phyloP scores from a whole-genome alignment of 2,113 vertebrate species.

The Scomber japonicus region DNA sequence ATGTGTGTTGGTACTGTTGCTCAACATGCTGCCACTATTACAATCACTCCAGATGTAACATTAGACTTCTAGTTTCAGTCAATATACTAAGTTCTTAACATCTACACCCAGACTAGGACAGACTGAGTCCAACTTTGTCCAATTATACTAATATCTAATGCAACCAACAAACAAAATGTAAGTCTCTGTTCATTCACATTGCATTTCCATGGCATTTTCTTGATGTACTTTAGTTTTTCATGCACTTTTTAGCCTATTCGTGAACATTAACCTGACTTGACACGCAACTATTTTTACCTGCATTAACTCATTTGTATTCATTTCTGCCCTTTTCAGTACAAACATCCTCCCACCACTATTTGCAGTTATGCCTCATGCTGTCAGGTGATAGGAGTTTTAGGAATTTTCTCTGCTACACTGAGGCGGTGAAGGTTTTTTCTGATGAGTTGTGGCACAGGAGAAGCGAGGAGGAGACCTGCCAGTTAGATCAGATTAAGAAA shows the following conservation, averaged over 20 bases:
- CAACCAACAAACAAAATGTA: too few species aligned
- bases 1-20: too few species aligned
- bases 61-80: too few species aligned
- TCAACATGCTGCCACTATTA: too few species aligned
- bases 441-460: constrained; percentile 11
- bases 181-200: not conserved
- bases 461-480: constrained; percentile 8
- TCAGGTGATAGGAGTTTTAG: constrained; percentile 7
- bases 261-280: not conserved
- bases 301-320: constrained; percentile 27
- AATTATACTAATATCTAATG: too few species aligned
- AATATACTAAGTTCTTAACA: too few species aligned
- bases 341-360: constrained; percentile 7
- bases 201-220: not conserved
- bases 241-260: not conserved
- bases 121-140: too few species aligned
- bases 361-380: constrained; percentile 3
- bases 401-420: not conserved
- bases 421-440: constrained; percentile 15
- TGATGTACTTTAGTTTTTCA: not conserved
- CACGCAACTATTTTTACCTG: not conserved
- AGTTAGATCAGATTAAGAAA: constrained; percentile 41
- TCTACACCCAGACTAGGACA: too few species aligned
- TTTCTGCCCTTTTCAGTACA: not conserved
- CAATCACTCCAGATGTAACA: too few species aligned